Evolutionary conservation across 2,797 vertebrate species (phyloP), one percentile per base, ranked within the genome.

Genomic region (Petrocephalus sullivani): DNA sequence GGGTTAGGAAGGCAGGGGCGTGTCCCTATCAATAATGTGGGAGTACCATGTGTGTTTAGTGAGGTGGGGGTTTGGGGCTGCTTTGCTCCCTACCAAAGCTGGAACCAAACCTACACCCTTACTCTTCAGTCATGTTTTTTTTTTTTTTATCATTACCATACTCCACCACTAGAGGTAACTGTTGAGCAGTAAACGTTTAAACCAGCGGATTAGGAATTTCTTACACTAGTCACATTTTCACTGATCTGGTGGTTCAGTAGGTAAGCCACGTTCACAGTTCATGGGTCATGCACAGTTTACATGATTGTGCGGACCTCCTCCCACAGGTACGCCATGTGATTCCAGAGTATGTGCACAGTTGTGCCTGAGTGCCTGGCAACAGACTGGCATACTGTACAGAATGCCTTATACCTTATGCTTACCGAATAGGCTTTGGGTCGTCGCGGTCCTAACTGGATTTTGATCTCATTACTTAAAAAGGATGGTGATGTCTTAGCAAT

Each of bases 101-200:
- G 64, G 33, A 71, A 28, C 64, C 64, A 71, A 71, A 71, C 10
- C 28, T 71, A 6, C 28, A 71, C 33, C 64, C 12, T 71, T 71
- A 71, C 33, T 14, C 61, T 67, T 67, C 28, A 4, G 28, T 67
- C 61, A 67, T 23, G 12, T 67, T 67, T 67, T 33, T 7, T 71
- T 14, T 10, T 67, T 71, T 37, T 71, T 16, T 4, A 41, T 19
- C 12, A 8, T 78, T 14, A 19, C 33, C 16, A 78, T 78, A 5
- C 37, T 78, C 6, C 0, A 37, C 88, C 88, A 86, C 19, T 49
- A 88, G 84, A 53, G 60, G 88, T 67, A 12, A 37, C 60, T 88
- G 87, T 88, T 75, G 82, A 67, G 67, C 88, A 58, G 46, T 19
- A 83, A 83, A 53, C 49, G 49, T 51, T 53, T 78, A 78, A 78